phyloP scores from a whole-genome alignment of 2,797 vertebrate genomes.

The Anolis apletophallus region DNA sequence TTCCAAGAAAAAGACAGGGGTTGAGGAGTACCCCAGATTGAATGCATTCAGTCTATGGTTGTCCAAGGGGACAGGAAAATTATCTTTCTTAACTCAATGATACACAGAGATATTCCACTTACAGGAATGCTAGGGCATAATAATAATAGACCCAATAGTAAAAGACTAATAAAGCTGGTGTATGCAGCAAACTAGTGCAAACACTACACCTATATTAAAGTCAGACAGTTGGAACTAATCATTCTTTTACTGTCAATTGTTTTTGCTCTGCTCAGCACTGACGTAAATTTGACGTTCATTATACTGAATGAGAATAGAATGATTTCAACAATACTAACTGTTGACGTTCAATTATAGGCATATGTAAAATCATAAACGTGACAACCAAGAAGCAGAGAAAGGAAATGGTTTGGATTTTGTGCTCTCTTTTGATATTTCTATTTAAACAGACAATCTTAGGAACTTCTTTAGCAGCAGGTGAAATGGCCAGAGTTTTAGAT shows the following conservation, averaged over 20 bases:
- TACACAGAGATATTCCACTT: background rate
- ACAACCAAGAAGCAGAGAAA: slow-evolving; percentile 53
- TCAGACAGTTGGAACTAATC: background rate
- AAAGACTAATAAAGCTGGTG: background rate
- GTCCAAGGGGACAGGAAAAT: background rate
- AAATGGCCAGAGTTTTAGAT: slow-evolving; percentile 42
- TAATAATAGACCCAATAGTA: background rate
- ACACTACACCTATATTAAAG: background rate
- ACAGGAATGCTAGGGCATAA: background rate
- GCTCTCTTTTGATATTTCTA: slow-evolving; percentile 50
- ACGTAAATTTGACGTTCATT: slow-evolving; percentile 57
- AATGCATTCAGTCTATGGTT: background rate
- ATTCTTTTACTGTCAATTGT: background rate
- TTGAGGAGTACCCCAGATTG: background rate
- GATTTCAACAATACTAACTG: slow-evolving; percentile 66
- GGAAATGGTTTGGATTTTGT: slow-evolving; percentile 28
- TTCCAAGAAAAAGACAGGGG: background rate
- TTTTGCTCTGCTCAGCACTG: slow-evolving; percentile 55
- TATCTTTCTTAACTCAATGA: background rate
- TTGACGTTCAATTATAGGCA: slow-evolving; percentile 76
- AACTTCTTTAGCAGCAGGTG: slow-evolving; percentile 26
- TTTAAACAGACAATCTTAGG: slow-evolving; percentile 39
- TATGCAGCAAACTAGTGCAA: background rate
- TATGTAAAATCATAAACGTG: slow-evolving; percentile 78
- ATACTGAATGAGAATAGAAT: slow-evolving; percentile 70